A percentile compares a stretch with the other conserved stretches of the same genome.
These are phyloP conservation scores for Acholoe squamosa DNA, from an alignment of 2,888 invertebrate genomes.

Conservation along the genomic window DNA sequence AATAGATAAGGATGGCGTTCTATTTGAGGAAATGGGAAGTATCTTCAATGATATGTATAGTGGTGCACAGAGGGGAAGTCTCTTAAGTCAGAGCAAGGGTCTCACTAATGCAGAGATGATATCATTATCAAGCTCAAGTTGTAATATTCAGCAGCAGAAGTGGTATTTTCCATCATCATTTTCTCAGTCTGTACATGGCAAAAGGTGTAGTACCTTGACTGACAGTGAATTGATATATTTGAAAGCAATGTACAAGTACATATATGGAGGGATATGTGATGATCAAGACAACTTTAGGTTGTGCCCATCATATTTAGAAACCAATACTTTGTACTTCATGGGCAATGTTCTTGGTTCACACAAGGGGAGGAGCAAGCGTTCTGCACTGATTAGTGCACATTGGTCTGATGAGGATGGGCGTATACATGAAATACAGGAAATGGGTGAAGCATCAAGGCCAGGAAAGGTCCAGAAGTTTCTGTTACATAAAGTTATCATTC, in stretches of 20 bases:
- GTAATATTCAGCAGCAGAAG: neutral
- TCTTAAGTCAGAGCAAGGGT: neutral
- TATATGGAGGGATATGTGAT: neutral
- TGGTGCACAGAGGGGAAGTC: neutral
- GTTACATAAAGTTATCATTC: neutral
- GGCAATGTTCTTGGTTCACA: neutral
- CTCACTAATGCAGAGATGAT: neutral
- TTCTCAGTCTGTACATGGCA: neutral
- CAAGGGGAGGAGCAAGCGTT: neutral
- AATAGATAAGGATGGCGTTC: neutral
- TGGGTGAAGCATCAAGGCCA: neutral
- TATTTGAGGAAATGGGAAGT: neutral
- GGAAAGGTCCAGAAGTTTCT: neutral
- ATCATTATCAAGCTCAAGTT: neutral
- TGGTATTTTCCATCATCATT: neutral
- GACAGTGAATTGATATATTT: neutral
- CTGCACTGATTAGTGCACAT: neutral
- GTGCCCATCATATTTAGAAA: neutral
- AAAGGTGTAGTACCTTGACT: neutral
- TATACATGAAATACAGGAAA: neutral
- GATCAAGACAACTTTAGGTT: neutral
- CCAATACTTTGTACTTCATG: neutral
- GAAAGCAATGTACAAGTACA: neutral
- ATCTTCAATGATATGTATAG: neutral
- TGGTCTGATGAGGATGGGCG: neutral